Base-by-base conservation (phyloP, 2,888 invertebrate species). In the Limnephilus auricula region DNA sequence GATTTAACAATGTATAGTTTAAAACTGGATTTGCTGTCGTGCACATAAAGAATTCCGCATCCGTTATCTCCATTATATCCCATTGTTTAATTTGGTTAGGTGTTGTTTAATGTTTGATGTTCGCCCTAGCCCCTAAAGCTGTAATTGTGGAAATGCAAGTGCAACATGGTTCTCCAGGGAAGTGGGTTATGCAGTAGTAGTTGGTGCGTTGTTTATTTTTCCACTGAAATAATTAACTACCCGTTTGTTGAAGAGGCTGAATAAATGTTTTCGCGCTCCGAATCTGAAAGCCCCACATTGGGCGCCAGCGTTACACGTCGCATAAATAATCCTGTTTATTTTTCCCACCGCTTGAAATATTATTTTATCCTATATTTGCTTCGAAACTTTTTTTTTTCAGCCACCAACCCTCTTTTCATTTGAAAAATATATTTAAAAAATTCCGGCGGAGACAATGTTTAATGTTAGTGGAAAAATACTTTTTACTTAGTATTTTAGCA, bases 271-370 rank as follows among this genome's bases (percentile, higher is more conserved):
- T 65, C 65, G 65, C 65, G 25, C 25, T 65, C 65, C 65, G 25
- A 25, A 65, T 65, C 65, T 25, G 65, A 25, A n/a, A 9, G 25
- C 65, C 65, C 65, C 65, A 9, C 65, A n/a, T 65, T 65, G 65
- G 65, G 65, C 25, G 65, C 65, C 65, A 65, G n/a, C n/a, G n/a
- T 5, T 65, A 65, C 25, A 65, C 25, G 25, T 25, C 65, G 65
- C 65, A 65, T 65, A 65, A 65, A 65, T 65, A 65, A 65, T 65
- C 65, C 65, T 65, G 65, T 65, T 65, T 65, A 65, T 65, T 65
- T 65, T 65, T 18, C 65, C 65, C 0, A 25, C 65, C 65, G 65
- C 65, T n/a, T 65, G 65, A 65, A 65, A 65, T 65, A n/a, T 65
- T 65, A 25, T 45, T 45, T 45, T 65, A 65, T 65, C 25, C 65